Evolutionary conservation across 2,797 vertebrate species (phyloP).

Genomic region (Sciaenops ocellatus): DNA sequence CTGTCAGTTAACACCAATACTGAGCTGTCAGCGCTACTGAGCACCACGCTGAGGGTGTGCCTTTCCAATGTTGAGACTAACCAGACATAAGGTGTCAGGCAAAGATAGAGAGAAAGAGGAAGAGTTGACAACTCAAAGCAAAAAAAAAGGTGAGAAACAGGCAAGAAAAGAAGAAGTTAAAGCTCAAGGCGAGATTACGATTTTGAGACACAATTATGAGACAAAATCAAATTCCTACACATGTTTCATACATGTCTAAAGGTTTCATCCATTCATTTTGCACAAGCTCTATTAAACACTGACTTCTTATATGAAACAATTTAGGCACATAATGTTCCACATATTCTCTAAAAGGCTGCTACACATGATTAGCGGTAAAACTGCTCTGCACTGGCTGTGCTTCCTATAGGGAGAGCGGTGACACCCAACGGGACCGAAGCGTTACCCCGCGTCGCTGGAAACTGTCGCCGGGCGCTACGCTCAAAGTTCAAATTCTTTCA

Average conservation of each 20-base stretch:
- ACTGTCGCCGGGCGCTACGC: too few relatives aligned
- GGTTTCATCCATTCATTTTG: background rate
- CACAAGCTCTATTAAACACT: background rate
- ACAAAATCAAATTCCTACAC: background rate
- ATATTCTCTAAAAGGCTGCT: background rate
- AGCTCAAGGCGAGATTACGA: background rate
- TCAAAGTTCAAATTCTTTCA: too few relatives aligned
- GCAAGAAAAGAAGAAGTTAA: background rate
- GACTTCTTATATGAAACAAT: background rate
- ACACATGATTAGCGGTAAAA: too few relatives aligned
- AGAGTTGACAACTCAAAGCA: background rate
- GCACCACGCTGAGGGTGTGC: constrained; percentile 49
- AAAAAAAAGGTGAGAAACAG: constrained; percentile 8
- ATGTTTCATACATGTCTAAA: background rate
- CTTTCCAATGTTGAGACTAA: constrained; percentile 48
- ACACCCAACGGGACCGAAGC: too few relatives aligned
- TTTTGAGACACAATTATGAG: background rate
- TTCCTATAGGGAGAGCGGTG: too few relatives aligned
- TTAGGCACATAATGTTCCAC: background rate
- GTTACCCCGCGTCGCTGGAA: too few relatives aligned
- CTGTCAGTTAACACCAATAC: constrained; percentile 59
- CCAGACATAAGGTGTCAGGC: constrained; percentile 56
- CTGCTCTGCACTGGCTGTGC: too few relatives aligned
- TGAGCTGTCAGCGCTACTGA: constrained; percentile 50
- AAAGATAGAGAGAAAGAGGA: constrained; percentile 34